Conservation (phyloP, 1,140 invertebrate genomes). For the Cepaea nemoralis region DNA sequence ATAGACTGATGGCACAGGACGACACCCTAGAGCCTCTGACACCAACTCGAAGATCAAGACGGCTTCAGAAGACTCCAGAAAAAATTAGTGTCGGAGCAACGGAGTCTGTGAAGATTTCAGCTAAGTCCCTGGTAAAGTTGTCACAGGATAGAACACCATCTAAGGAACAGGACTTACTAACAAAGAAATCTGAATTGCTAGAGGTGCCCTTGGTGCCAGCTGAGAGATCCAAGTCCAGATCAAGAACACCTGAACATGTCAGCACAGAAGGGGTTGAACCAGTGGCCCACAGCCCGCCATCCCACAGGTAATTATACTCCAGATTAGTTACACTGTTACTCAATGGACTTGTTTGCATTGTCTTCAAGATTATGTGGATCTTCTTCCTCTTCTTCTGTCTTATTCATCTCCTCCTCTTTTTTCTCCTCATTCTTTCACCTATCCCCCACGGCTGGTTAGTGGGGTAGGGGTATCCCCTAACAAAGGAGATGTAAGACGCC, state of each 20-base stretch:
- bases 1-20: not conserved
- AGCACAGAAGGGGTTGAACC: not conserved
- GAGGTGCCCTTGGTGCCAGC: not conserved
- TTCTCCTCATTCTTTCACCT: too few relatives aligned
- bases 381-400: too few relatives aligned
- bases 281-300: not conserved
- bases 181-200: not conserved
- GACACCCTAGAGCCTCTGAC: not conserved
- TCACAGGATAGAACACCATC: too few relatives aligned
- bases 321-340: too few relatives aligned
- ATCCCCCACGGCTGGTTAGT: too few relatives aligned
- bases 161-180: not conserved
- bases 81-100: not conserved
- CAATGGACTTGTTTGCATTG: too few relatives aligned
- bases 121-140: not conserved
- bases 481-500: too few relatives aligned
- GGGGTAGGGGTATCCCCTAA: too few relatives aligned
- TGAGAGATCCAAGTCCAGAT: not conserved
- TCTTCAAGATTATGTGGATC: too few relatives aligned
- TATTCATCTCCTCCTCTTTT: too few relatives aligned
- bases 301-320: not conserved
- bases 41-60: conserved; percentile 8
- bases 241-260: too few relatives aligned
- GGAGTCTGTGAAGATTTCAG: not conserved
- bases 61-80: conserved; percentile 9